Evolutionary conservation across 1,140 invertebrate species (phyloP), one percentile per base, ranked within the genome.

Genomic region (Hestina assimilis): DNA sequence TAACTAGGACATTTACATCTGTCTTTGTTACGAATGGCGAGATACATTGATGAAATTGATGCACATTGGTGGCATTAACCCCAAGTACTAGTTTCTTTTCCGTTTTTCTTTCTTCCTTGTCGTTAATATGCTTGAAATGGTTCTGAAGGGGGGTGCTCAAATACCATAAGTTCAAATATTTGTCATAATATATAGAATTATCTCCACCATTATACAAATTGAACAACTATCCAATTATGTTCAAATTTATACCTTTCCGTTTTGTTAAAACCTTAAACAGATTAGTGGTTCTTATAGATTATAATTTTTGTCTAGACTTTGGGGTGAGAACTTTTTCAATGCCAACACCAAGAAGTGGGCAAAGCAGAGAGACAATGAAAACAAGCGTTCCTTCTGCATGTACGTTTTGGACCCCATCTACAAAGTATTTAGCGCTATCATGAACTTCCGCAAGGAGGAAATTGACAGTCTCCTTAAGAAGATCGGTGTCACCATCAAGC

Each of bases 281-380:
- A n/a, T n/a, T 28, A 28, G 2, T 28, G 1, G 1, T 28, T 9
- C n/a, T 6, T 3, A 42, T 17, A 19, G 0, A 15, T 15, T 23
- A 35, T 23, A 21, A 14, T 24, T 23, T n/a, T 40, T 11, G n/a
- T 23, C 21, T 45, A 91, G 90, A 69, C 85, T 97, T 14, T 99
- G 96, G 96, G 99, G 99, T 83, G 98, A 99, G 89, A 98, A 98
- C 83, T 99, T 99, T 93, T 99, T 98, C 91, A 99, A 99, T 69
- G 90, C 95, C 40, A 96, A 95, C 78, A 98, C 97, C 56, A 99
- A 99, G 93, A 99, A 99, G 83, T 99, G 98, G 98, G 91, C 94
- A 15, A 99, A 98, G 84, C 93, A 94, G 76, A 96, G 96, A 90
- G 93, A 96, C 76, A 90, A 89, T 20, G 95, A 97, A 64, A 96